Evolutionary conservation across 2,113 vertebrate species (phyloP), one percentile per base, ranked within the genome.

Genomic region (Eonycteris spelaea): DNA sequence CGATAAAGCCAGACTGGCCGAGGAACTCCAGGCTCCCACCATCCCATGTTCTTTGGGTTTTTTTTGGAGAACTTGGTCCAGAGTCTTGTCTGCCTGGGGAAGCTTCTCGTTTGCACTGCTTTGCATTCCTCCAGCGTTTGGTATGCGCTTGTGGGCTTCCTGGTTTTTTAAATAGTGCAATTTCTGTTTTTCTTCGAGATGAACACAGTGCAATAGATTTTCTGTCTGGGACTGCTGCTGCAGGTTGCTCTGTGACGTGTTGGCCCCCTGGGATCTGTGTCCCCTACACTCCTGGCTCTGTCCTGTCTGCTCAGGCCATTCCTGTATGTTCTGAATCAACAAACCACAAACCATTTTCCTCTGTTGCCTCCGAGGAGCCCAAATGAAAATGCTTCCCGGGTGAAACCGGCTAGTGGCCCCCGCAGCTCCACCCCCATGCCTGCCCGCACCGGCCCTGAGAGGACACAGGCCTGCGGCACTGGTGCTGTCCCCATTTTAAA

Each of bases 181-280:
- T 96, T 96, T 95, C 90, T 95, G 94, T 90, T 78, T 97, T 94
- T 40, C 80, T 96, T 80, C 77, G 94, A 93, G 74, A 43, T 67
- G 74, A 53, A 63, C 35, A 9, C 24, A 48, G 68, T 38, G 48
- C 10, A 22, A 2, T 21, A 63, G 77, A 53, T 6, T 33, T 68
- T 90, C 35, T 95, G 86, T 77, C 65, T 14, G 1, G 2, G 30
- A 30, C 68, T 40, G 55, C 35, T 38, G 55, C 59, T 73, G 11
- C 43, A 78, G 90, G 86, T 45, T 35, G 5, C 21, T 78, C 57
- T 89, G 82, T 51, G 55, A 70, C 63, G 80, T 63, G 86, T 79
- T 15, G 14, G 77, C 73, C 82, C 91, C 80, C 15, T 48, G n/a
- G 82, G 71, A 45, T 86, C 38, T 6, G n/a, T 51, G 88, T 26